These are phyloP conservation scores for Spicauda simplicius DNA, from an alignment of 2,888 invertebrate genomes.

Conservation along the genomic window DNA sequence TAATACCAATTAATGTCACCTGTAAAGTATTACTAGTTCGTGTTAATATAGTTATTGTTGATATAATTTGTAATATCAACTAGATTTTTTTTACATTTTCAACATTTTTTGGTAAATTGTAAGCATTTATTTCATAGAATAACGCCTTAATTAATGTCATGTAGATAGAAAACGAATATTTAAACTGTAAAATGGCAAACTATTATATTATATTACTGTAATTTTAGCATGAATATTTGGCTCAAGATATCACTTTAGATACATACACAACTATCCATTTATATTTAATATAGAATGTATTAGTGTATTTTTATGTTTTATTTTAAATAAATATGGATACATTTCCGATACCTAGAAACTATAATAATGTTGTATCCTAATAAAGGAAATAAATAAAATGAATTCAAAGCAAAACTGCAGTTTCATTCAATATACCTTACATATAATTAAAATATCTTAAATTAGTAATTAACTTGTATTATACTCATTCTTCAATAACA, in stretches of 20 bases:
- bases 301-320: slow-evolving; percentile 63
- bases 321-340: slow-evolving; percentile 51
- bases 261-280: slow-evolving; percentile 50
- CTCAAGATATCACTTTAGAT: slow-evolving; percentile 35
- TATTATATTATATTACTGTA: slow-evolving; percentile 1
- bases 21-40: slow-evolving; percentile 73
- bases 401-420: slow-evolving; percentile 47
- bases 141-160: slow-evolving; percentile 34
- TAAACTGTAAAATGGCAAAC: slow-evolving; percentile 14
- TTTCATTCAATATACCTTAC: slow-evolving; percentile 5
- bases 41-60: slow-evolving; percentile 49
- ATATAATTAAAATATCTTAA: neutral
- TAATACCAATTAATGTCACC: slow-evolving; percentile 52
- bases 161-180: slow-evolving; percentile 26
- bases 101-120: neutral
- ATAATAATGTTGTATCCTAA: slow-evolving; percentile 61
- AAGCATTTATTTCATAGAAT: slow-evolving; percentile 24
- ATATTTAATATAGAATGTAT: slow-evolving; percentile 65
- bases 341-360: slow-evolving; percentile 58
- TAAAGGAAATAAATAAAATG: slow-evolving; percentile 56
- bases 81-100: neutral
- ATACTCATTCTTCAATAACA: too few relatives aligned
- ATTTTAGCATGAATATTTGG: slow-evolving; percentile 21
- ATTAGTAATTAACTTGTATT: too few relatives aligned
- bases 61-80: too few relatives aligned